These are phyloP conservation scores for Marmota flaviventris DNA, from an alignment of 2,113 vertebrate species.

Conservation along the genomic window DNA sequence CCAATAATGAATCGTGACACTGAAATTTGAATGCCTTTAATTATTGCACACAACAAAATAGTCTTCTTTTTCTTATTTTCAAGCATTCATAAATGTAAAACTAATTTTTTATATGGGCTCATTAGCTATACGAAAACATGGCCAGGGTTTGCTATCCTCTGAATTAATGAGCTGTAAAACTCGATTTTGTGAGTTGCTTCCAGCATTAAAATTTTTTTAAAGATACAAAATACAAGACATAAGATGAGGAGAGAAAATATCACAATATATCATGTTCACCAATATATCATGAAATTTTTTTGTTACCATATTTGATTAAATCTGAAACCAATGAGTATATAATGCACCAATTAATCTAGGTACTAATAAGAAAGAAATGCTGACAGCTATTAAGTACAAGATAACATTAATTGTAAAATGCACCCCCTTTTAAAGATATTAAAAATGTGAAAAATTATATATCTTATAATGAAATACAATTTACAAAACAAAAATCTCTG, in stretches of 20 bases:
- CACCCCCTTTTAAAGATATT: background rate
- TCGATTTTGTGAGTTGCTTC: background rate
- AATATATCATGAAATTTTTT: background rate
- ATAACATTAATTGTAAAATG: background rate
- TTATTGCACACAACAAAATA: background rate
- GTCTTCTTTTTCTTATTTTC: background rate
- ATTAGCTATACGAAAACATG: background rate
- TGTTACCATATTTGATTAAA: background rate
- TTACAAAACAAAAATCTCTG: background rate
- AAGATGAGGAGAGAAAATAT: background rate
- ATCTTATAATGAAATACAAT: background rate
- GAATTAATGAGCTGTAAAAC: background rate
- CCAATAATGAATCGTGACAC: background rate
- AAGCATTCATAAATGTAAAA: background rate
- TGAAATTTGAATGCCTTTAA: slow-evolving; percentile 13
- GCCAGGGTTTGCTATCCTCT: background rate
- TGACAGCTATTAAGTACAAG: background rate
- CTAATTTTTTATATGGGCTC: background rate
- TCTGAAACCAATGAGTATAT: background rate
- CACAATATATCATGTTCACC: background rate
- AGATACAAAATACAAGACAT: background rate
- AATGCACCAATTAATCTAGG: background rate
- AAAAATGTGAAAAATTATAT: slow-evolving; percentile 21
- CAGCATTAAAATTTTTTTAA: background rate
- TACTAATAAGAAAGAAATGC: background rate